Base-by-base conservation (phyloP, 1,140 invertebrate genomes). In the Colletes gigas region DNA sequence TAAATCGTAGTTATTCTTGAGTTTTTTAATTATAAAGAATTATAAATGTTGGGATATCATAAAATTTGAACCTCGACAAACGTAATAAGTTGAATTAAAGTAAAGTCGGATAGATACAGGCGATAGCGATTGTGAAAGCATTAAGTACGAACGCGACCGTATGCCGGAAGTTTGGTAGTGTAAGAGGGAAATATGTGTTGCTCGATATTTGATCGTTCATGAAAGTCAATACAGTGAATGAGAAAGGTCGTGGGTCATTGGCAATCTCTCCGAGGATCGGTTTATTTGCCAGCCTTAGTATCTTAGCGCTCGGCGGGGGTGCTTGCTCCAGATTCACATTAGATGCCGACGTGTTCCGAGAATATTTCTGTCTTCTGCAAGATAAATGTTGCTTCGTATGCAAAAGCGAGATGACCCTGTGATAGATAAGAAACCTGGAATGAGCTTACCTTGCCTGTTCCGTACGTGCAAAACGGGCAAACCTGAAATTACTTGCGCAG, bases 311-410 rank as follows among this genome's bases (percentile, higher is more conserved):
- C 88, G 57, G 70, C 83, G 59, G 83, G 87, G 68, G 75, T 81
- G 72, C 85, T 52, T 80, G 83, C 81, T 88, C 84, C 68, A 89
- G 88, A 90, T 90, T 85, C 85, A 83, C 86, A 89, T 90, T 89
- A 84, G 85, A 90, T 90, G 78, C 57, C 83, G 80, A 89, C 88
- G 88, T 84, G 76, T 87, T 91, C 89, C 60, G 21, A 77, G 89
- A 90, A 89, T 85, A 87, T 81, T 75, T 47, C 72, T 57, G 68
- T 81, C 71, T 83, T 66, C 76, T 65, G 66, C 74, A 55, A 81
- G 50, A 82, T 79, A 30, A 81, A 80, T 78, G 66, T 76, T 67
- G 81, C 84, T 87, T 78, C 75, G 55, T 83, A 89, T 85, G 83
- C 83, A 85, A 88, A 88, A 72, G 50, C 65, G 59, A 89, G 89